Evolutionary conservation across 2,113 vertebrate species (phyloP), one percentile per base, ranked within the genome.

Genomic region (Plestiodon gilberti): DNA sequence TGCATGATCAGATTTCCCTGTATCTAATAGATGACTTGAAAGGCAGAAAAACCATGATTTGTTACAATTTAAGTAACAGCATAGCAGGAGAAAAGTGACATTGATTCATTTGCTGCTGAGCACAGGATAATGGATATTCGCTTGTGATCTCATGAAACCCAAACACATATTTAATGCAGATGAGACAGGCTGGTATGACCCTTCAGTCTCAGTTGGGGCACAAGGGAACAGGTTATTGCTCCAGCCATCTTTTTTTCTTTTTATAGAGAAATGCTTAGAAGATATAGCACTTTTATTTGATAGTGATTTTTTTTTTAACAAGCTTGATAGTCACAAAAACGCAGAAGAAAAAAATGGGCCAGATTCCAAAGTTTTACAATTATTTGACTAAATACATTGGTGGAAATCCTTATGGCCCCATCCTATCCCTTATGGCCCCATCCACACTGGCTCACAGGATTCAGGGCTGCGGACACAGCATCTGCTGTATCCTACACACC

Each of bases 111-210:
- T 87, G 1, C 30, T 78, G 15, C 4, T 77, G 40, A 82, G 0
- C 69, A 76, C 33, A 70, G 69, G 80, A 82, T 1, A 91, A 82
- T 78, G 61, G 0, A 57, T 48, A 4, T 61, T 91, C 82, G 23
- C 85, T 76, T 8, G 33, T 43, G n/a, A 62, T 85, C 88, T 85
- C 70, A 35, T 65, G 62, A 90, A 75, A 33, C n/a, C 81, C 30
- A 22, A 84, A 92, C 79, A 81, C 61, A 74, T 89, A n/a, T 20
- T 35, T 84, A 87, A 85, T 6, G 57, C n/a, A 89, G 55, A 87
- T 84, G 20, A 88, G 55, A 70, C 62, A 52, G 52, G 22, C 33
- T 0, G 0, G 23, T 75, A 1, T 23, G 55, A 87, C 28, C 43
- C 2, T 59, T 55, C 22, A 25, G 10, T 28, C 6, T 71, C 8